Evolutionary conservation across 2,888 invertebrate genomes (phyloP).

Genomic region (Agrotis segetum): DNA sequence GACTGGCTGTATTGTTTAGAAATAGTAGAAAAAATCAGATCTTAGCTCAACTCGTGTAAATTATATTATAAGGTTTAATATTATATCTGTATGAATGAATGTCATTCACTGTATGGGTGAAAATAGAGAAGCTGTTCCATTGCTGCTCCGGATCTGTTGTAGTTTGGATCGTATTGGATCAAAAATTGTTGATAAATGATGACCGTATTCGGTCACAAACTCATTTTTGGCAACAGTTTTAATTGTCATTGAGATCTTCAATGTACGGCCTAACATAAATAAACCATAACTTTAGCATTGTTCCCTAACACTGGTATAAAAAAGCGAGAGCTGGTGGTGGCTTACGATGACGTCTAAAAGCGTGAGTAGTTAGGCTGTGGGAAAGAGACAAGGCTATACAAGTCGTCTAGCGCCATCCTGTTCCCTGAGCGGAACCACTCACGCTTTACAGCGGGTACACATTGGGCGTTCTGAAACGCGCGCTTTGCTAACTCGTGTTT

Average conservation of each 20-base stretch:
- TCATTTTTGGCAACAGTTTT: background rate
- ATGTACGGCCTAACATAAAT: background rate
- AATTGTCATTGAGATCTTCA: background rate
- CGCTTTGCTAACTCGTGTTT: no score
- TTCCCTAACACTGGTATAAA: background rate
- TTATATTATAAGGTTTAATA: slow-evolving; percentile 20
- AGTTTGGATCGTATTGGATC: background rate
- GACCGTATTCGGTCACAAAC: background rate
- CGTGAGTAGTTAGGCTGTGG: no score
- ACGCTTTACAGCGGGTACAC: no score
- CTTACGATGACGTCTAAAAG: no score
- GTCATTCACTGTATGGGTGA: background rate
- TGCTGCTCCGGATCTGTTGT: background rate
- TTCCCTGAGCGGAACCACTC: no score
- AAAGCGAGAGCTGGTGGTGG: background rate
- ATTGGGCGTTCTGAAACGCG: no score
- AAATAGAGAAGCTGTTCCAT: background rate
- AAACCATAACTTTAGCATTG: no score
- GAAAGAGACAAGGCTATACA: no score
- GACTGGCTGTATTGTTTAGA: slow-evolving; percentile 6
- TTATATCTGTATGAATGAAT: background rate
- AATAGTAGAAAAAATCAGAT: slow-evolving; percentile 20
- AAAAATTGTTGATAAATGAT: no score
- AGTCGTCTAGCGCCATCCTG: no score
- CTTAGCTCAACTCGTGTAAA: slow-evolving; percentile 50